A percentile compares a stretch with the other conserved stretches of the same genome.
phyloP scores from a whole-genome alignment of 2,113 vertebrate genomes.

The Alaudala cheleensis region DNA sequence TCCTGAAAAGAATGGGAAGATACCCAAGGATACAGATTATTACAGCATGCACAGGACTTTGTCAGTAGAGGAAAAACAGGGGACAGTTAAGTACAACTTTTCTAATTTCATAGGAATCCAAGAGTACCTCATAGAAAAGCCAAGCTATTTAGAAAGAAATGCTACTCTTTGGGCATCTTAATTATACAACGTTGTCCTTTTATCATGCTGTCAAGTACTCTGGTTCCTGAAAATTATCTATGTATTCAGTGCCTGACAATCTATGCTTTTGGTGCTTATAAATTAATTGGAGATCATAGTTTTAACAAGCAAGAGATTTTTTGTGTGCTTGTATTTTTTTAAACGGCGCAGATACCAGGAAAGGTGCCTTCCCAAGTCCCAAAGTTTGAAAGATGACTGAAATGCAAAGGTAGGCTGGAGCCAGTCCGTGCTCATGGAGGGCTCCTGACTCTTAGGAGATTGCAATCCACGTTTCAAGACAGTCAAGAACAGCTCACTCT shows the following conservation, averaged over 20 bases:
- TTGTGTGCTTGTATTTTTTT: background rate
- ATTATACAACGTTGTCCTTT: background rate
- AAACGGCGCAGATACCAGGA: background rate
- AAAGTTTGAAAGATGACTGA: background rate
- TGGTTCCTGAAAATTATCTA: background rate
- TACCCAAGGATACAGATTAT: background rate
- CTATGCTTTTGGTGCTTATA: background rate
- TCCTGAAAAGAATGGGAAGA: background rate
- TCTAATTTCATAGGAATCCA: background rate
- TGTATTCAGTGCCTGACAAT: background rate
- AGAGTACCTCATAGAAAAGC: background rate
- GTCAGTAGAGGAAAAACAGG: background rate
- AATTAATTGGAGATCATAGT: background rate
- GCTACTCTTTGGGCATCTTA: background rate
- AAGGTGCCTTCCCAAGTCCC: background rate
- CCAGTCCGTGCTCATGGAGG: accelerated
- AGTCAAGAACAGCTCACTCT: background rate
- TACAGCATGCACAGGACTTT: background rate
- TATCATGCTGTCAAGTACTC: background rate
- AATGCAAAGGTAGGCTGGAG: background rate
- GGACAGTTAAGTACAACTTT: background rate
- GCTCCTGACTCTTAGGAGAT: background rate
- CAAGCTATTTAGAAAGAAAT: background rate
- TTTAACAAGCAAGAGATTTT: background rate
- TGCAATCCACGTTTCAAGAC: background rate